phyloP scores from a whole-genome alignment of 2,797 vertebrate species.

The Helarctos malayanus region DNA sequence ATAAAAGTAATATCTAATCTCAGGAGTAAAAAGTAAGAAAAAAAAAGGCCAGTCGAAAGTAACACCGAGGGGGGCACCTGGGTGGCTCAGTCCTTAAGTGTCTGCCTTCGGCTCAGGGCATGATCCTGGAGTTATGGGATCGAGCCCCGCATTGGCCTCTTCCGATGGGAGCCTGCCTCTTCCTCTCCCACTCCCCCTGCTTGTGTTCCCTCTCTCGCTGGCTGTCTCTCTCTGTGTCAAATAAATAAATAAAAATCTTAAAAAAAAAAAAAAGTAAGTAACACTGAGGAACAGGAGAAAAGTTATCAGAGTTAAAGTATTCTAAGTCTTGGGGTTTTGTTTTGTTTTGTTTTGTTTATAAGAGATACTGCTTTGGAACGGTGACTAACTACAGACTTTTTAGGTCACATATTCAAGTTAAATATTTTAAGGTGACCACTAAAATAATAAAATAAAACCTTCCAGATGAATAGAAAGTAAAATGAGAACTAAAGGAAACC shows the following conservation, averaged over 20 bases:
- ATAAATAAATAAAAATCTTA: too few species aligned
- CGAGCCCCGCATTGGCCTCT: too few species aligned
- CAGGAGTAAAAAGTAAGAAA: neutral
- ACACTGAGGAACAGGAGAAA: neutral
- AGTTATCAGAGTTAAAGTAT: neutral
- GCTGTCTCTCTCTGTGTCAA: too few species aligned
- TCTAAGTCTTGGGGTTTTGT: neutral
- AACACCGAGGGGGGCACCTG: neutral
- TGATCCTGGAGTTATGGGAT: too few species aligned
- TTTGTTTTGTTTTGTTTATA: neutral
- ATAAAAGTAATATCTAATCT: neutral
- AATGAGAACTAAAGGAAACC: conserved; percentile 23
- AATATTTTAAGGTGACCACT: neutral
- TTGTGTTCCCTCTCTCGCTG: too few species aligned
- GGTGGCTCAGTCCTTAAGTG: too few species aligned
- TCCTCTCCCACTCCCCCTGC: too few species aligned
- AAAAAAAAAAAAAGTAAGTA: conserved; percentile 3
- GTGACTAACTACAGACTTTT: neutral
- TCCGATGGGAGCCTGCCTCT: too few species aligned
- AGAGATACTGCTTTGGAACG: neutral
- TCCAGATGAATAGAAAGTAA: neutral
- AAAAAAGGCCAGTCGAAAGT: neutral
- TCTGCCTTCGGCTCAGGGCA: too few species aligned
- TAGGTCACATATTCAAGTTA: neutral
- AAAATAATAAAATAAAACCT: conserved; percentile 47